Percentiles rank a stretch among this genome's conserved stretches.
These are phyloP conservation scores for Phataginus tetradactyla DNA, from an alignment of 2,797 vertebrate genomes.

Conservation along the genomic window DNA sequence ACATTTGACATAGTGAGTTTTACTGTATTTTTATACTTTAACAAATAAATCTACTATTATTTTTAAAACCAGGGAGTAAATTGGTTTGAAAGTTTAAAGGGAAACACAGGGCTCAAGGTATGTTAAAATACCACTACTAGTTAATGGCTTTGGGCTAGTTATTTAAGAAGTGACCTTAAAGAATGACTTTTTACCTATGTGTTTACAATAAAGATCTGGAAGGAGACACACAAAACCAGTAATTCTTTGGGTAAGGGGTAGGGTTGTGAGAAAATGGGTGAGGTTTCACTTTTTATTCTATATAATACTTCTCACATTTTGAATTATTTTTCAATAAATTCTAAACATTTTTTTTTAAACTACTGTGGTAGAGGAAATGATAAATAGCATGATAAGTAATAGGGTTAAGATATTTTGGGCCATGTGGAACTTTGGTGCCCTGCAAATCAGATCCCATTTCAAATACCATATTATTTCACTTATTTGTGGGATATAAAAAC, in stretches of 20 bases:
- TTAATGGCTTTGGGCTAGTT: background rate
- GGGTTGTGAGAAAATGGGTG: background rate
- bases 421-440: background rate
- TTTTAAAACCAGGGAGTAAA: background rate
- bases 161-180: background rate
- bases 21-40: background rate
- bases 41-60: background rate
- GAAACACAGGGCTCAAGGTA: background rate
- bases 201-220: background rate
- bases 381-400: background rate
- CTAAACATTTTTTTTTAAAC: background rate
- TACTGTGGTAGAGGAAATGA: background rate
- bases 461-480: no score
- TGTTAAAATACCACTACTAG: conserved; percentile 21
- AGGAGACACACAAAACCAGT: background rate
- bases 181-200: background rate
- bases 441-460: conserved; percentile 14
- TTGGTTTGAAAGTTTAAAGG: conserved; percentile 44
- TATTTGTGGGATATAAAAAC: no score
- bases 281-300: conserved; percentile 3
- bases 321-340: conserved; percentile 21
- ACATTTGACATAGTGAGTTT: background rate
- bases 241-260: background rate
- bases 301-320: conserved; percentile 17
- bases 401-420: background rate